A percentile compares a stretch with the other conserved stretches of the same genome.
These are phyloP conservation scores for Trissonchulus sp. DNA, from an alignment of 2,888 invertebrate species.

Conservation along the genomic window DNA sequence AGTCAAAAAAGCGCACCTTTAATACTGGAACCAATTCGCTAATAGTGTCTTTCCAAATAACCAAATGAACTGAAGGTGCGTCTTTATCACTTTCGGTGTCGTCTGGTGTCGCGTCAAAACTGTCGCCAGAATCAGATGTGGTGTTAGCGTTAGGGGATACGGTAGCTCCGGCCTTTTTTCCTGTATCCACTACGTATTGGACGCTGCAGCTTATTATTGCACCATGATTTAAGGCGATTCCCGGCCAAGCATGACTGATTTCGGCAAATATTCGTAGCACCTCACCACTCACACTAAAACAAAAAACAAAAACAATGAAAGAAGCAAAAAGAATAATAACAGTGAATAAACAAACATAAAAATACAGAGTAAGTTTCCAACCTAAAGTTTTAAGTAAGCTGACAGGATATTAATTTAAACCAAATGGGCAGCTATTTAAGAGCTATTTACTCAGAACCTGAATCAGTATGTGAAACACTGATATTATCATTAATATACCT, in stretches of 20 bases:
- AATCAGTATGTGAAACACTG: no score
- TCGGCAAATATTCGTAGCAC: not conserved
- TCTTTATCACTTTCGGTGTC: not conserved
- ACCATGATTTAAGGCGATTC: not conserved
- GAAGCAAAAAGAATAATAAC: no score
- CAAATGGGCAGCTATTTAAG: no score
- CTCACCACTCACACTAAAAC: not conserved
- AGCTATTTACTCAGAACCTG: no score
- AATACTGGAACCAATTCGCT: not conserved
- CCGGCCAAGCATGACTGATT: not conserved
- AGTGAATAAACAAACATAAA: no score
- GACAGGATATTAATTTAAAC: no score
- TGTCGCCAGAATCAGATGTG: no score
- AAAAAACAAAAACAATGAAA: no score
- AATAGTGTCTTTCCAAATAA: not conserved
- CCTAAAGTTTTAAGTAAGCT: no score
- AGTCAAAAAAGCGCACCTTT: not conserved
- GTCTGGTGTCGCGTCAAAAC: no score
- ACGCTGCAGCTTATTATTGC: not conserved
- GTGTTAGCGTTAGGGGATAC: not conserved
- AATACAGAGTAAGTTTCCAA: no score
- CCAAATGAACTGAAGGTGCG: not conserved
- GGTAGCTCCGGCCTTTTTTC: not conserved
- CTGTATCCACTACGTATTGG: not conserved
- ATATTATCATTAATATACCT: no score